Conservation (phyloP, 1,140 invertebrate genomes). For the Oreohelix idahoensis region DNA sequence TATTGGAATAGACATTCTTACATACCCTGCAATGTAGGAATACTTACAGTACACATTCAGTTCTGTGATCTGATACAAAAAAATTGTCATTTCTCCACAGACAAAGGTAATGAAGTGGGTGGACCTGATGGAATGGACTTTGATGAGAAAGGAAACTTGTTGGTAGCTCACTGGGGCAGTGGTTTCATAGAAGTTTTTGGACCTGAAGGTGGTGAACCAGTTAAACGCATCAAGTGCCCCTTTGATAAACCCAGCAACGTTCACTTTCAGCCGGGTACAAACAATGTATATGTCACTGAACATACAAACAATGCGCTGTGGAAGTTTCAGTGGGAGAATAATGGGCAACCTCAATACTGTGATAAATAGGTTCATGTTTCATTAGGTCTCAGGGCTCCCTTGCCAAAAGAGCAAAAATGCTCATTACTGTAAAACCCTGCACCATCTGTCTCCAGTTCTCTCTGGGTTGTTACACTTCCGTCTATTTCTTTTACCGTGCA, state of each 20-base stretch:
- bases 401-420: too few relatives aligned
- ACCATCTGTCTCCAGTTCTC: too few relatives aligned
- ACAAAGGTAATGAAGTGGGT: slow-evolving; percentile 54
- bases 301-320: slow-evolving; percentile 65
- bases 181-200: slow-evolving; percentile 65
- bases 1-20: too few relatives aligned
- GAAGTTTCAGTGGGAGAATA: slow-evolving; percentile 66
- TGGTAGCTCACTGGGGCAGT: slow-evolving; percentile 67
- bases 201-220: slow-evolving; percentile 58
- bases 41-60: too few relatives aligned
- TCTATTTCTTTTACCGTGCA: too few relatives aligned
- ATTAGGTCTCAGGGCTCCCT: too few relatives aligned
- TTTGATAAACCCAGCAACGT: slow-evolving; percentile 65
- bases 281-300: slow-evolving; percentile 65
- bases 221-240: slow-evolving; percentile 61
- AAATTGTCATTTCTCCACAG: slow-evolving; percentile 54
- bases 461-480: too few relatives aligned
- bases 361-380: slow-evolving; percentile 44
- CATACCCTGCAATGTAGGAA: too few relatives aligned
- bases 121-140: slow-evolving; percentile 71
- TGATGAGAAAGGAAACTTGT: slow-evolving; percentile 64
- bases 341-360: slow-evolving; percentile 65
- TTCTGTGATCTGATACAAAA: too few relatives aligned
- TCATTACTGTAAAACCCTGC: too few relatives aligned
- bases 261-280: slow-evolving; percentile 60